These are phyloP conservation scores for Parapristionchus giblindavisi DNA, from an alignment of 2,888 invertebrate species.

Conservation along the genomic window DNA sequence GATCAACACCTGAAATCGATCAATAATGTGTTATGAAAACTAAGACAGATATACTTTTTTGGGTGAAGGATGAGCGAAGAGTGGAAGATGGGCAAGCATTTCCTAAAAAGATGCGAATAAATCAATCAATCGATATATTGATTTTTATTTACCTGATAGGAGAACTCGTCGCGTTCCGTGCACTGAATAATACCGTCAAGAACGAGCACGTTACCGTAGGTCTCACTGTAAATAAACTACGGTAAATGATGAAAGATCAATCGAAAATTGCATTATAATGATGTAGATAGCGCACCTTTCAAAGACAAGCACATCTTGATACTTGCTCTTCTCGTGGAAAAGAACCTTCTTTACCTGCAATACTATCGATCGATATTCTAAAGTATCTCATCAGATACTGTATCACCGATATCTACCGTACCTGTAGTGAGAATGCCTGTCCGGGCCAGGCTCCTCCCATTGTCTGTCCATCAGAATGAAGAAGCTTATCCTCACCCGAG, in stretches of 20 bases:
- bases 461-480: constrained; percentile 63
- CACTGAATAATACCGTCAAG: constrained; percentile 96
- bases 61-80: constrained; percentile 89
- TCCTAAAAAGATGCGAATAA: constrained; percentile 73
- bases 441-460: constrained; percentile 82
- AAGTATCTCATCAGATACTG: neutral
- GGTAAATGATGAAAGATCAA: neutral
- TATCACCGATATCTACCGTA: constrained; percentile 1
- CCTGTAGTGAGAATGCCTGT: constrained; percentile 85
- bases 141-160: constrained; percentile 79
- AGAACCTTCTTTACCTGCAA: constrained; percentile 79
- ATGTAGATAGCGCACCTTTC: constrained; percentile 76
- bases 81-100: constrained; percentile 92
- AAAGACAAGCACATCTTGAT: constrained; percentile 85
- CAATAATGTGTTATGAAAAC: neutral
- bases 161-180: constrained; percentile 92
- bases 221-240: constrained; percentile 74
- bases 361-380: no score
- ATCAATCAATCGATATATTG: neutral
- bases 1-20: constrained; percentile 79
- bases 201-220: constrained; percentile 86
- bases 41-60: constrained; percentile 76
- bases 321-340: constrained; percentile 82
- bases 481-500: constrained; percentile 47
- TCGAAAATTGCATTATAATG: neutral